Evolutionary conservation across 2,113 vertebrate species (phyloP).

Genomic region (Aegotheles bennettii): DNA sequence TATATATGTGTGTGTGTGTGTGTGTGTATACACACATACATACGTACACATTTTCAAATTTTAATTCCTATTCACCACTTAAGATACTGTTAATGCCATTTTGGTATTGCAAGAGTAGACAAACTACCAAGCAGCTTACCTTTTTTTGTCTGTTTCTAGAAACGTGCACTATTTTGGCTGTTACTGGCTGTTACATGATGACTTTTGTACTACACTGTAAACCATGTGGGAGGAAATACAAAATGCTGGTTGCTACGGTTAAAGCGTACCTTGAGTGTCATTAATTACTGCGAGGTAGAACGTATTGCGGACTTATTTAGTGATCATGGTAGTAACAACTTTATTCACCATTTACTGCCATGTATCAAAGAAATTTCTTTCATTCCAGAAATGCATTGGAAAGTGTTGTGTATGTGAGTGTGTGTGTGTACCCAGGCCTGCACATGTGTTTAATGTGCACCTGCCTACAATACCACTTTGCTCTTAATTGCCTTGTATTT

Average conservation of each 20-base stretch:
- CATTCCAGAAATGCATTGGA: not conserved
- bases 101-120: slow-evolving; percentile 30
- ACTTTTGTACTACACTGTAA: slow-evolving; percentile 3
- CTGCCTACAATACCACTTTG: not conserved
- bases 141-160: slow-evolving; percentile 1
- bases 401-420: not conserved
- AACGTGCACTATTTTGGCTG: not conserved
- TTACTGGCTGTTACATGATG: not conserved
- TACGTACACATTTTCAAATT: not conserved
- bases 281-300: not conserved
- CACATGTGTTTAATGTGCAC: accelerated
- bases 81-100: slow-evolving; percentile 41
- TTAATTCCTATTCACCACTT: not conserved
- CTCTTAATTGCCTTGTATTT: not conserved
- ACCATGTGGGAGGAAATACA: not conserved
- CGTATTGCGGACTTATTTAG: not conserved
- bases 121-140: not conserved
- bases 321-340: not conserved
- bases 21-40: not conserved
- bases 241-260: not conserved
- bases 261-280: not conserved
- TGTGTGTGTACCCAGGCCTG: not conserved
- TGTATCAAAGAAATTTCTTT: not conserved
- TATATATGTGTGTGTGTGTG: not conserved
- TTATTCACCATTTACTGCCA: not conserved